Evolutionary conservation across 1,140 invertebrate species (phyloP), one percentile per base, ranked within the genome.

Genomic region (Melitaea cinxia): DNA sequence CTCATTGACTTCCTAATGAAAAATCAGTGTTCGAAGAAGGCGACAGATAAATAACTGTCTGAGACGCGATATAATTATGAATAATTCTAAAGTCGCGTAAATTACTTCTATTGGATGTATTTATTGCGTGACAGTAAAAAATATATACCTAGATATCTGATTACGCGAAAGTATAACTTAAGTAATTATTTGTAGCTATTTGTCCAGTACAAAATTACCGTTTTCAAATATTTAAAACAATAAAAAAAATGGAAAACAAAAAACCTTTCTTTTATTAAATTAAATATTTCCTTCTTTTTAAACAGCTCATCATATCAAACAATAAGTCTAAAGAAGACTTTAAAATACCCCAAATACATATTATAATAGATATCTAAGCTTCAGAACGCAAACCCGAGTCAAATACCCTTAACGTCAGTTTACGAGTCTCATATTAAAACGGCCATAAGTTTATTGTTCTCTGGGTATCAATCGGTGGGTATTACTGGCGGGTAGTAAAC

Each of bases 1-100:
- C 65, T 67, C 57, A 63, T 58, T 70, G 56, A 66, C 35, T 35
- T n/a, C 23, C 35, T 55, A 61, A 67, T 67, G 30, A 53, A 56
- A 55, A 67, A 65, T 60, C 45, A 19, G 53, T 35, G 45, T 58
- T 23, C 55, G 15, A 47, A 45, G 49, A 58, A 65, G 35, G 30
- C 15, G 3, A 4, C 9, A 49, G 56, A 57, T 57, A 57, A 45
- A 17, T 57, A 56, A 42, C 54, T 42, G 39, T n/a, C 17, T 1
- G 17, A 9, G 10, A 9, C 42, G 6, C 19, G 42, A 47, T 24
- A 10, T 21, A 47, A 23, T 23, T 23, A 21, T 47, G 12, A 23
- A 19, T 12, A 3, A 3, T n/a, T 42, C 10, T 6, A 6, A 15
- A n/a, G n/a, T 42, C 2, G 15, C 15, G 15, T 17, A 3, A 42